phyloP scores from a whole-genome alignment of 35 echinoderm and acorn worm genomes.

The Lytechinus variegatus region DNA sequence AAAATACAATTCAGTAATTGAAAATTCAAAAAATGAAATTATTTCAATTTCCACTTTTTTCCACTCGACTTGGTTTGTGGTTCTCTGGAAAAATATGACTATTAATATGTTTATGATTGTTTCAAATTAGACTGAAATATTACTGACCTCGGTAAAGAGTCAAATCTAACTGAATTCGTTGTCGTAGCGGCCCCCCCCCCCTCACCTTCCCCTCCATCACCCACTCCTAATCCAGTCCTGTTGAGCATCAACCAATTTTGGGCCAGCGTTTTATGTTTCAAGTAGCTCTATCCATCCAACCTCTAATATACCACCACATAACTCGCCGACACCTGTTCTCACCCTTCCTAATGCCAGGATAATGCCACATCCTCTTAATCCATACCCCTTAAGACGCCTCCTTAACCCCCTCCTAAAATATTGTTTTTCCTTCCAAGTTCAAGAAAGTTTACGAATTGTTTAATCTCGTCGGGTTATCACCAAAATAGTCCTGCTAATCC shows the following conservation, averaged over 20 bases:
- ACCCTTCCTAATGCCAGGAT: constrained; percentile 4
- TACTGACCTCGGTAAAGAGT: no score
- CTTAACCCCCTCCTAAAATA: background rate
- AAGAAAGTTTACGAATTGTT: background rate
- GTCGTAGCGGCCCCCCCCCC: background rate
- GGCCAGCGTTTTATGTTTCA: background rate
- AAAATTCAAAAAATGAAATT: no score
- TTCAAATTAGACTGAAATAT: no score
- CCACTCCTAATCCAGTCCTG: background rate
- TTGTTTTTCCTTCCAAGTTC: background rate
- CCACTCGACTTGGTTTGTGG: no score
- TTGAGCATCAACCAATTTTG: background rate
- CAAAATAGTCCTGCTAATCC: constrained; percentile 11
- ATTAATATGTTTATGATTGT: no score
- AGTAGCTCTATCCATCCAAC: background rate
- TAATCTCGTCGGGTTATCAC: constrained; percentile 17
- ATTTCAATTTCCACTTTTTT: no score
- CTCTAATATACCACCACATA: background rate
- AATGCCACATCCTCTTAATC: constrained; percentile 17
- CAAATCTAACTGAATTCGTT: no score
- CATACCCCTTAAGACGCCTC: constrained; percentile 2
- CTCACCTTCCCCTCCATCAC: background rate
- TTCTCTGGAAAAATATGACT: no score
- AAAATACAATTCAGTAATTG: no score
- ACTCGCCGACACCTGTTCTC: constrained; percentile 7